phyloP scores from a whole-genome alignment of 2,888 invertebrate species.

The Lordiphosa fenestrarum region DNA sequence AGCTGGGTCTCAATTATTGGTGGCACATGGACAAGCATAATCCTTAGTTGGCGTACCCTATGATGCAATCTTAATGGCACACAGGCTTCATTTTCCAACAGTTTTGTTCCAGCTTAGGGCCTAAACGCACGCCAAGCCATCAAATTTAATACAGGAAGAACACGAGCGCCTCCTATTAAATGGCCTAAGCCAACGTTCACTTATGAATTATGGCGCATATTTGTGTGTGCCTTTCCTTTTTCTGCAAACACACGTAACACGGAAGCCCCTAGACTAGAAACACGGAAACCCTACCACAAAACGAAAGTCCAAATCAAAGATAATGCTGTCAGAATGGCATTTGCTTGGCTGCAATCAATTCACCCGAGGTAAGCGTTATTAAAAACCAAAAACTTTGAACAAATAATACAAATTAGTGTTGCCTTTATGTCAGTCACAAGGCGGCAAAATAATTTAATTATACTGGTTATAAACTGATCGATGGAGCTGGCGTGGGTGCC shows the following conservation, averaged over 20 bases:
- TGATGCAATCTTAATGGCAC: conserved; percentile 5
- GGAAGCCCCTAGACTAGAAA: conserved; percentile 23
- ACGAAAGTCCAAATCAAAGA: conserved; percentile 32
- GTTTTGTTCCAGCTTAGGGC: no score
- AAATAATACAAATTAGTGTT: conserved; percentile 27
- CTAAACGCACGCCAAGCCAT: conserved; percentile 1
- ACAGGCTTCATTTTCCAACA: no score
- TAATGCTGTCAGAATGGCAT: conserved; percentile 42
- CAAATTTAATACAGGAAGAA: conserved; percentile 46
- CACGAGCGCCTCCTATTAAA: conserved; percentile 26
- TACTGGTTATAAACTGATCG: conserved; percentile 63
- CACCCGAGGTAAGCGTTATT: conserved; percentile 42
- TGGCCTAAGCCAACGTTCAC: conserved; percentile 30
- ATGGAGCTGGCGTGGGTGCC: conserved; percentile 41
- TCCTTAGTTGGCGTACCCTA: background rate
- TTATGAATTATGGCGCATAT: conserved; percentile 37
- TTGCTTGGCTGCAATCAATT: conserved; percentile 31
- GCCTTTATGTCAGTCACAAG: conserved; percentile 56
- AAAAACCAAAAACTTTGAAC: conserved; percentile 35
- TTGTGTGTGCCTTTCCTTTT: conserved; percentile 17
- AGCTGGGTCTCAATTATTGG: background rate
- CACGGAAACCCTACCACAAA: conserved; percentile 17
- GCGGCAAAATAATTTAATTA: conserved; percentile 58
- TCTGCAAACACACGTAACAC: conserved; percentile 6
- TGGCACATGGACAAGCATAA: background rate